Evolutionary conservation across 1,140 invertebrate genomes (phyloP).

Genomic region (Temnothorax nylanderi): DNA sequence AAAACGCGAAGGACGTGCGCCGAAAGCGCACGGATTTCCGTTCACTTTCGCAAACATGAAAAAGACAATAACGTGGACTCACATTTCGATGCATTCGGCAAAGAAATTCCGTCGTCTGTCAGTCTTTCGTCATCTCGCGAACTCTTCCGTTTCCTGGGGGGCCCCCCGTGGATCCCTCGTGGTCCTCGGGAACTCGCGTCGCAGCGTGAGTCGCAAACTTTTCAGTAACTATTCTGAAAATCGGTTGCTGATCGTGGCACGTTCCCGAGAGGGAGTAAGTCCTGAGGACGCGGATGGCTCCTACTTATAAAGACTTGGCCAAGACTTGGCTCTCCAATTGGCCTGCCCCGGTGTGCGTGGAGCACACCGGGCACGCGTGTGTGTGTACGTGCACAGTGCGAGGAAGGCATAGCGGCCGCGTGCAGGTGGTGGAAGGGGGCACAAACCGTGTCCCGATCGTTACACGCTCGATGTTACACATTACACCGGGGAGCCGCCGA

Average conservation of each 20-base stretch:
- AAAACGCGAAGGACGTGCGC: not conserved
- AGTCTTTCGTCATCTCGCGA: constrained; percentile 53
- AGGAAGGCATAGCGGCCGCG: constrained; percentile 69
- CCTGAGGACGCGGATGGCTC: constrained; percentile 84
- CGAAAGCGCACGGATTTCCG: not conserved
- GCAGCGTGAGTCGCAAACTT: constrained; percentile 26
- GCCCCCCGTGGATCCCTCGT: not conserved
- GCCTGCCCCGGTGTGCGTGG: constrained; percentile 63
- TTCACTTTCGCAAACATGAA: not conserved
- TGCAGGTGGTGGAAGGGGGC: constrained; percentile 72
- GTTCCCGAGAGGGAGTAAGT: constrained; percentile 85
- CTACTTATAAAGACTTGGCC: constrained; percentile 85
- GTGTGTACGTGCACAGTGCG: constrained; percentile 53
- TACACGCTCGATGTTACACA: constrained; percentile 72
- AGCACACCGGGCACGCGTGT: constrained; percentile 16
- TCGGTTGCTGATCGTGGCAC: constrained; percentile 82
- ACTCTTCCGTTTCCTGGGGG: not conserved
- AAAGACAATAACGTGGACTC: not conserved
- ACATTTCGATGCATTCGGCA: constrained; percentile 30
- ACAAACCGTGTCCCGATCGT: constrained; percentile 72
- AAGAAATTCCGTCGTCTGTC: not conserved
- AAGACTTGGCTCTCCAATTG: constrained; percentile 76
- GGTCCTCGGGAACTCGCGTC: constrained; percentile 17
- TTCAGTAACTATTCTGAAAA: constrained; percentile 77
- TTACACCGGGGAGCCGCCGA: constrained; percentile 44